Conservation (phyloP, 2,113 vertebrate genomes). For the Trichomycterus rosablanca region DNA sequence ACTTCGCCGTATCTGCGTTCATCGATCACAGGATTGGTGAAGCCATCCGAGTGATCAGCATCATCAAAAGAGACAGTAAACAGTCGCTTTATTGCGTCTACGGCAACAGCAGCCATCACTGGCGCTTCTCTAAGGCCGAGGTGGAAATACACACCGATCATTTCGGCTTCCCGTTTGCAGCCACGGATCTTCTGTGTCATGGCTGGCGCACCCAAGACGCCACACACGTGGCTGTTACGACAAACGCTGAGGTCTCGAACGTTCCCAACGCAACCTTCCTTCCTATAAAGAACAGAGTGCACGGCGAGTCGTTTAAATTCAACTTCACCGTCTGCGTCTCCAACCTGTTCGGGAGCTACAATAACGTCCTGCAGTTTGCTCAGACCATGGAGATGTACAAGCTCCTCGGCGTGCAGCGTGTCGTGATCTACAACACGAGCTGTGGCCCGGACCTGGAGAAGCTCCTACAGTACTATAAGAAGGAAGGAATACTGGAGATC, state of each 20-base stretch:
- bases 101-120: neutral
- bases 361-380: constrained; percentile 63
- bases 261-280: neutral
- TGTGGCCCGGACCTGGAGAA: constrained; percentile 57
- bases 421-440: constrained; percentile 63
- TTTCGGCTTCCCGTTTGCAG: neutral
- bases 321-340: constrained; percentile 57
- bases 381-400: constrained; percentile 64
- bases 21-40: neutral
- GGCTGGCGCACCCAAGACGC: neutral
- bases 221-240: neutral
- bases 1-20: neutral
- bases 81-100: neutral
- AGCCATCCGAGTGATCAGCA: neutral
- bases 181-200: neutral
- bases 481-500: constrained; percentile 55
- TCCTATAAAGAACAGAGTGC: neutral
- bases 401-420: constrained; percentile 56
- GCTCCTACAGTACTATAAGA: no score
- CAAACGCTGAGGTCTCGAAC: neutral
- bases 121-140: neutral
- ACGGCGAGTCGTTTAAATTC: neutral
- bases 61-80: neutral
- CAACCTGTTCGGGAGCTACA: constrained; percentile 60
- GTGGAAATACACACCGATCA: neutral